Evolutionary conservation across 1,140 invertebrate genomes (phyloP).

Genomic region (Papilio aristodemus): DNA sequence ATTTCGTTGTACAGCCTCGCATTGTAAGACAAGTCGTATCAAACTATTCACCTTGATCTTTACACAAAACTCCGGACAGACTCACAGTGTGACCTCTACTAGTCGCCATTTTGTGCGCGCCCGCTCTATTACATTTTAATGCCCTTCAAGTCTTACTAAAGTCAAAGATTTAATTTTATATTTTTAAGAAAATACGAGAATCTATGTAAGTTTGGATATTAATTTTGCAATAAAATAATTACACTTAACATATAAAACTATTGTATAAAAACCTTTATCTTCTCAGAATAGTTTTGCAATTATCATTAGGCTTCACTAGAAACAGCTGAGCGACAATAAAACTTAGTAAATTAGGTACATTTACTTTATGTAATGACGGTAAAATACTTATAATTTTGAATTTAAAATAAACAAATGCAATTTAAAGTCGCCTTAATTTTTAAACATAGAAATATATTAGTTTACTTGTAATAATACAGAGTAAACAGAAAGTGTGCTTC

Average conservation of each 20-base stretch:
- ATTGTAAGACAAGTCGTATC: conserved; percentile 40
- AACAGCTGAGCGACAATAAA: too few species aligned
- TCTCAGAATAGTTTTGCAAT: conserved; percentile 14
- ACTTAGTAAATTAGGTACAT: too few species aligned
- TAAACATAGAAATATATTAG: too few species aligned
- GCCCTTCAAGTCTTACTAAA: conserved; percentile 30
- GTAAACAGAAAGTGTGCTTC: too few species aligned
- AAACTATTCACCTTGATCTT: conserved; percentile 56
- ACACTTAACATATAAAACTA: too few species aligned
- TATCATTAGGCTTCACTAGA: conserved; percentile 7
- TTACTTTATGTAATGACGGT: too few species aligned
- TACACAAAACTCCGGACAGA: conserved; percentile 45
- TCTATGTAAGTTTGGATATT: not conserved
- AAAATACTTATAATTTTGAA: too few species aligned
- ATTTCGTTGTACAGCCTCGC: conserved; percentile 1
- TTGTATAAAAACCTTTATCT: not conserved
- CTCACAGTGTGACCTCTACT: conserved; percentile 42
- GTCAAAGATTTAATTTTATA: conserved; percentile 10
- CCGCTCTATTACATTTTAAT: conserved; percentile 27
- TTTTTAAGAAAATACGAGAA: not conserved
- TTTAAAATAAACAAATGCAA: too few species aligned
- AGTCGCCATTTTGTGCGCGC: conserved; percentile 37
- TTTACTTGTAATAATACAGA: too few species aligned
- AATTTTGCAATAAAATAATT: not conserved
- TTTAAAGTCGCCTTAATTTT: too few species aligned